Conservation (phyloP, 2,113 vertebrate species). For the Lagopus muta region DNA sequence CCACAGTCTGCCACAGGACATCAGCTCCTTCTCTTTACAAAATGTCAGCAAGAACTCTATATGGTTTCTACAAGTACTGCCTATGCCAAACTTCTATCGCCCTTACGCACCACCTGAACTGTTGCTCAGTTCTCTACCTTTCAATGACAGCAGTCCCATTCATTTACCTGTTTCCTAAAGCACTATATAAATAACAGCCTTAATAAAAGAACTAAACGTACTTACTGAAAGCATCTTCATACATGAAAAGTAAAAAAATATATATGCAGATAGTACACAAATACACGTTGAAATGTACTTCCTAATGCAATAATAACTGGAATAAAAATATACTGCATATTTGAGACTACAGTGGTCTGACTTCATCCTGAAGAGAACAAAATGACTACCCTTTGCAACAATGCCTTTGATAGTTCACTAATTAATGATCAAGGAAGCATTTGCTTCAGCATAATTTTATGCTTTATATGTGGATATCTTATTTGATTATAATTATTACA, state of each 20-base stretch:
- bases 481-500: conserved; percentile 81
- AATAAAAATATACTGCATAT: not conserved
- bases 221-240: not conserved
- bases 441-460: conserved; percentile 71
- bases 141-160: not conserved
- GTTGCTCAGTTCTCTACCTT: not conserved
- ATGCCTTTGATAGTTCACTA: conserved; percentile 65
- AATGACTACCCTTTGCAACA: conserved; percentile 49
- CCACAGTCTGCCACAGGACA: not conserved
- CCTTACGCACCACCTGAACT: not conserved
- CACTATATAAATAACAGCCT: not conserved
- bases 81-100: not conserved
- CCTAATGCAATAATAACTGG: not conserved
- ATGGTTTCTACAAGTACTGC: not conserved
- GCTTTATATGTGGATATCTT: conserved; percentile 74
- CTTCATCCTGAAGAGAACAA: conserved; percentile 32
- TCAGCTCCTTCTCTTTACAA: not conserved
- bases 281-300: not conserved
- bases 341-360: not conserved
- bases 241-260: not conserved
- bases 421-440: conserved; percentile 77
- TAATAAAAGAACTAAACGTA: not conserved
- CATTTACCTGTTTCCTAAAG: not conserved
- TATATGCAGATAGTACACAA: not conserved
- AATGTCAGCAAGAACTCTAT: not conserved